phyloP scores from a whole-genome alignment of 2,888 invertebrate species.

The Acleris cristana region DNA sequence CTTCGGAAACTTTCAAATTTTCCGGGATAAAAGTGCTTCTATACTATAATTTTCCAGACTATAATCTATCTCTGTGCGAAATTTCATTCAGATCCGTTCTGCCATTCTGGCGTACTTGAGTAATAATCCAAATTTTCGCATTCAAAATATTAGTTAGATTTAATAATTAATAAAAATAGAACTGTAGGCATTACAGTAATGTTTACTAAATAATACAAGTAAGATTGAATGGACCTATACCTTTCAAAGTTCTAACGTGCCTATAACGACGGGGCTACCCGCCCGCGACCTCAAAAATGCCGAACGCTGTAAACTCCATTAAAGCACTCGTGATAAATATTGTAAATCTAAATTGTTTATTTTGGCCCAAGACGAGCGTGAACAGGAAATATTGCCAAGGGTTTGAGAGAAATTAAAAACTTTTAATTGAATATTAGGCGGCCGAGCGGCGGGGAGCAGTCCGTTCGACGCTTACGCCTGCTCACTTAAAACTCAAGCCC shows the following conservation, averaged over 20 bases:
- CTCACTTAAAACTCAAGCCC: slow-evolving; percentile 53
- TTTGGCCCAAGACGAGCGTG: slow-evolving; percentile 52
- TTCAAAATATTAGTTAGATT: too few relatives aligned
- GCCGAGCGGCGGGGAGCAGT: slow-evolving; percentile 58
- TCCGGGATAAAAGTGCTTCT: too few relatives aligned
- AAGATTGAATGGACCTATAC: not conserved
- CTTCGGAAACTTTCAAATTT: too few relatives aligned
- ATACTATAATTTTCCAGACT: too few relatives aligned
- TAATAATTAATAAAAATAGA: too few relatives aligned
- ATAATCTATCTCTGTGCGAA: too few relatives aligned
- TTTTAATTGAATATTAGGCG: slow-evolving; percentile 80
- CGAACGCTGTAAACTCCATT: slow-evolving; percentile 38
- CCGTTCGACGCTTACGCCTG: slow-evolving; percentile 46
- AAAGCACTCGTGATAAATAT: slow-evolving; percentile 43
- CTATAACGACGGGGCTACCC: slow-evolving; percentile 10
- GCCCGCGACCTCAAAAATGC: slow-evolving; percentile 10
- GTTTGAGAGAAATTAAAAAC: slow-evolving; percentile 70
- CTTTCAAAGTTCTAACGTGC: slow-evolving; percentile 21
- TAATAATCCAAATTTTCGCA: too few relatives aligned
- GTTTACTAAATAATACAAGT: too few relatives aligned
- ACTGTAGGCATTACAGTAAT: too few relatives aligned
- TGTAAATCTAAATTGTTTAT: slow-evolving; percentile 57
- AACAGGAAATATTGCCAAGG: slow-evolving; percentile 70
- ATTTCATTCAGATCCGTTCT: too few relatives aligned
- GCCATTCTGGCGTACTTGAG: too few relatives aligned